phyloP scores from a whole-genome alignment of 1,140 invertebrate species.

The Trichomalopsis sarcophagae region DNA sequence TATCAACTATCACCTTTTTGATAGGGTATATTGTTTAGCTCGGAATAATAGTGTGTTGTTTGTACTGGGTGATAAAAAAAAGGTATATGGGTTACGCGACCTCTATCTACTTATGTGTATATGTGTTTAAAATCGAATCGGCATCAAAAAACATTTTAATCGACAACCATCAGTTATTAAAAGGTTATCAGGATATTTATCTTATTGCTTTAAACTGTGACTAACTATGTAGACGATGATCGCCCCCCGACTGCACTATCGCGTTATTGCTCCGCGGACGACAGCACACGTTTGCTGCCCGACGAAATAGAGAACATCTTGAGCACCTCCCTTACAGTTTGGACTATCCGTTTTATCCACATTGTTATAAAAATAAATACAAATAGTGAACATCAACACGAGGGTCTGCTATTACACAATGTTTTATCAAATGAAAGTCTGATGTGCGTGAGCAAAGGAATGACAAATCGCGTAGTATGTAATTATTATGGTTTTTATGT shows the following conservation, averaged over 20 bases:
- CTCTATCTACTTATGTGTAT: background rate
- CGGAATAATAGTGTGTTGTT: background rate
- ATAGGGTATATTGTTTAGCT: background rate
- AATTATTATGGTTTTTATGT: slow-evolving; percentile 8
- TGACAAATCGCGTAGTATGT: slow-evolving; percentile 44
- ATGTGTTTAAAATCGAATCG: background rate
- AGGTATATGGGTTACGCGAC: background rate
- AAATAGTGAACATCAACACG: slow-evolving; percentile 32
- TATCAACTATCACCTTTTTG: background rate
- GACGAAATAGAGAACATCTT: slow-evolving; percentile 13
- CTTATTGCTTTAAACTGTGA: background rate
- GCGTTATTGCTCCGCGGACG: no score
- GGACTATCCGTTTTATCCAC: slow-evolving; percentile 6
- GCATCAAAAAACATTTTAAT: background rate
- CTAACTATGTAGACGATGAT: background rate
- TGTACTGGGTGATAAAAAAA: background rate
- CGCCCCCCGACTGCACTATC: no score
- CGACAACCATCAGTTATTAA: background rate
- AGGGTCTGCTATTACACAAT: slow-evolving; percentile 24
- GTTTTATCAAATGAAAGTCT: slow-evolving; percentile 46
- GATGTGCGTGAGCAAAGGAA: slow-evolving; percentile 42
- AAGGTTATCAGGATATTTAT: background rate
- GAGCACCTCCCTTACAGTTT: slow-evolving; percentile 33
- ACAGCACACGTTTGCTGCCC: background rate
- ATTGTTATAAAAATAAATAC: slow-evolving; percentile 23